Percentiles rank a stretch among this genome's conserved stretches.
These are phyloP conservation scores for Pachyramphus minor DNA, from an alignment of 2,113 vertebrate genomes.

Conservation along the genomic window DNA sequence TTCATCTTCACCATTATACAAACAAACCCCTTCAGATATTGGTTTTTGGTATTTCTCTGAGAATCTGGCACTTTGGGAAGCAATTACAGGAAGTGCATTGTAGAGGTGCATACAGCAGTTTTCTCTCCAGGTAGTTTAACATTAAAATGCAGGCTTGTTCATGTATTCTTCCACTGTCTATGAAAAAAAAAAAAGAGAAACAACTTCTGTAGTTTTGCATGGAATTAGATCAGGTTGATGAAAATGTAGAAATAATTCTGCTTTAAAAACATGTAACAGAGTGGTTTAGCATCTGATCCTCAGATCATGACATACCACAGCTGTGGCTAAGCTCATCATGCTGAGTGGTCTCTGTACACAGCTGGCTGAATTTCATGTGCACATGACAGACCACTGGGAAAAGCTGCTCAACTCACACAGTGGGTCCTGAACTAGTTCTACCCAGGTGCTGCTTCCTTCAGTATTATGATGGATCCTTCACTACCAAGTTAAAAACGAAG, in stretches of 20 bases:
- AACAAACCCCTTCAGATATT: constrained; percentile 37
- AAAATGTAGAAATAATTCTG: neutral
- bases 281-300: neutral
- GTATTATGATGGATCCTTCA: neutral
- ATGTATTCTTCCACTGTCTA: constrained; percentile 95
- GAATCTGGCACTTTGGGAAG: constrained; percentile 20
- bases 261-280: neutral
- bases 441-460: neutral
- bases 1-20: constrained; percentile 65
- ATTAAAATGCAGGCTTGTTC: constrained; percentile 88
- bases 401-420: neutral
- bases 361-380: neutral
- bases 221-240: neutral
- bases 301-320: neutral
- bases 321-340: neutral
- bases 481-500: neutral
- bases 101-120: neutral
- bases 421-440: accelerated
- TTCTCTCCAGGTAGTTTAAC: neutral
- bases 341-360: neutral
- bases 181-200: neutral
- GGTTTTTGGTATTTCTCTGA: constrained; percentile 46
- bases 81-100: neutral
- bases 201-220: neutral
- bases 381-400: neutral